Evolutionary conservation across 2,888 invertebrate species (phyloP).

Genomic region (Lasioglossum figueresi): DNA sequence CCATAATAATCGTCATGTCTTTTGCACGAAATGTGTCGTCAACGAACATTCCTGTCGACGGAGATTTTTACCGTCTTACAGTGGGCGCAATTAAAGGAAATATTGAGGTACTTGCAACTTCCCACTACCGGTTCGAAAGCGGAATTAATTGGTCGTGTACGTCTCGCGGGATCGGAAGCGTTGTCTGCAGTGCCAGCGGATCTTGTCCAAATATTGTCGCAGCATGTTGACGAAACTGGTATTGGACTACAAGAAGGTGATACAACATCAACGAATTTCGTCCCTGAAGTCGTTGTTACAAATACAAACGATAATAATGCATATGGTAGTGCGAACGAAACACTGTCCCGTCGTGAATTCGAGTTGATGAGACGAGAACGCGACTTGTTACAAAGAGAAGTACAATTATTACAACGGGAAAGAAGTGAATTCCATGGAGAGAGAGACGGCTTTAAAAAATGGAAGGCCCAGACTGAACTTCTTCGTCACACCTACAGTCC

Average conservation of each 20-base stretch:
- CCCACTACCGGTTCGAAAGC: slow-evolving; percentile 1
- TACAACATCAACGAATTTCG: background rate
- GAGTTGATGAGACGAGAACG: background rate
- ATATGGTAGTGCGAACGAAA: background rate
- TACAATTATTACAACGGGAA: slow-evolving; percentile 4
- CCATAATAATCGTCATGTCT: background rate
- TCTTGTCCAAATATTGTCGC: background rate
- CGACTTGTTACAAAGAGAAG: no score
- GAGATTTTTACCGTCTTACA: background rate
- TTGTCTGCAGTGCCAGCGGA: background rate
- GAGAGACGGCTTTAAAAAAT: background rate
- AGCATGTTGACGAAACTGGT: no score
- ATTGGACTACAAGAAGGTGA: background rate
- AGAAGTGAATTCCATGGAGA: slow-evolving; percentile 12
- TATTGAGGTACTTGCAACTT: background rate
- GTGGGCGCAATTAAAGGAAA: slow-evolving; percentile 3
- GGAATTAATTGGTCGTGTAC: background rate
- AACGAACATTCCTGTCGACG: no score
- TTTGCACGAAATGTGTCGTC: no score
- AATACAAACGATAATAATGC: background rate
- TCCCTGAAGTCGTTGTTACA: no score
- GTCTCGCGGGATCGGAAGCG: background rate
- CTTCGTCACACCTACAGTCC: background rate
- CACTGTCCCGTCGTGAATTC: background rate
- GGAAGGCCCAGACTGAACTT: slow-evolving; percentile 1